Base-by-base conservation (phyloP, 2,797 vertebrate genomes). In the Gambusia yucatana region DNA sequence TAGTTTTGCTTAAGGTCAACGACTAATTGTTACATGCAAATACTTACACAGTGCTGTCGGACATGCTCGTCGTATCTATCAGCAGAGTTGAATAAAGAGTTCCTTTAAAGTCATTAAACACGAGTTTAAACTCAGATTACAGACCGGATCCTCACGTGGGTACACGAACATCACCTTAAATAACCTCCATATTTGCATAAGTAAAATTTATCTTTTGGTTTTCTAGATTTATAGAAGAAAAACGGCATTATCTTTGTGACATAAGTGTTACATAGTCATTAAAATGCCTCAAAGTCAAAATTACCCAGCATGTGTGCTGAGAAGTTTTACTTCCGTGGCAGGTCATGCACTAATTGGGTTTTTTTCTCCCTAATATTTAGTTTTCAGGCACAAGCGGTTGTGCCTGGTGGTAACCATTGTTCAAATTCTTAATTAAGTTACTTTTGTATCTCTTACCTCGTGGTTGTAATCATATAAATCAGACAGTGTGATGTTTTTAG, bases 271-370 rank as follows among this genome's bases (percentile, higher is more conserved):
- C 7, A 52, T 5, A 28, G 47, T 28, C 43, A 16, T 61, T 63
- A 81, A 82, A 81, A 52, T 4, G 1, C 0, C n/a, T 22, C 82
- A 92, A 94, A 92, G 92, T 94, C 90, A 92, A 85, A 82, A 79
- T 84, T 77, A 76, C 72, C 76, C 47, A 83, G 74, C 92, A 84
- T 86, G 89, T 83, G 86, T 61, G 76, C 59, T 63, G 70, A 0
- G 63, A 44, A 50, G 6, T 52, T 46, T 48, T 63, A 86, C 89
- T 94, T 94, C 93, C 93, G 86, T 83, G 86, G 76, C 76, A 16
- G 77, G 0, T 79, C 28, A 39, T 0, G 1, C 0, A 0, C 41
- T 13, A 20, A 0, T 0, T 0, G 0, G 0, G 0, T 0, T 0
- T 0, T 25, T 39, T 39, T 0, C 0, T 47, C 85, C 87, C 90